Evolutionary conservation across 2,797 vertebrate species (phyloP).

Genomic region (Lithobates pipiens): DNA sequence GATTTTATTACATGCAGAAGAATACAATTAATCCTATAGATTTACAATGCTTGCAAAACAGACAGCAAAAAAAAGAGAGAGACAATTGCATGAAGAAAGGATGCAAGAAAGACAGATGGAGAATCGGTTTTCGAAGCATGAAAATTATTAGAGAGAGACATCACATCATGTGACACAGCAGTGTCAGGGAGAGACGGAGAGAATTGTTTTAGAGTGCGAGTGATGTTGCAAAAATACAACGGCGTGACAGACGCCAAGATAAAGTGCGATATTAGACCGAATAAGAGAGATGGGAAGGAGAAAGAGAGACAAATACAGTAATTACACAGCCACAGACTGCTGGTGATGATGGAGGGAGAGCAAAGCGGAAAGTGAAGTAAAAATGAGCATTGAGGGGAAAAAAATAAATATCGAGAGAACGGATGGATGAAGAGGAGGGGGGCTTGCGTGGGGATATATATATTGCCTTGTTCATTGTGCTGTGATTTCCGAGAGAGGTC

Average conservation of each 20-base stretch:
- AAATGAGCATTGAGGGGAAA: conserved; percentile 52
- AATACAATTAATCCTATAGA: conserved; percentile 13
- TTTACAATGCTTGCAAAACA: neutral
- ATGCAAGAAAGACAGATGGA: conserved; percentile 19
- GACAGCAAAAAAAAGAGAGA: neutral
- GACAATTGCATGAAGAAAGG: neutral
- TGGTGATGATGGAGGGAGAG: conserved; percentile 23
- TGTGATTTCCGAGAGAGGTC: conserved; percentile 63
- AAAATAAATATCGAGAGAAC: conserved; percentile 27
- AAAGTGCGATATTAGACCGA: conserved; percentile 30
- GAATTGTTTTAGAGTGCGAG: conserved; percentile 42
- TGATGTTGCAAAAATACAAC: conserved; percentile 35
- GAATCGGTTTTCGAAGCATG: neutral
- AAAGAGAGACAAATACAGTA: conserved; percentile 51
- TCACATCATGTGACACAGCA: conserved; percentile 45
- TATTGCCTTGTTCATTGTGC: conserved; percentile 57
- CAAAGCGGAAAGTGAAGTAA: conserved; percentile 29
- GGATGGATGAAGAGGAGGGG: conserved; percentile 32
- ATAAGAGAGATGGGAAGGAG: conserved; percentile 41
- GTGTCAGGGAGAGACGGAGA: conserved; percentile 23
- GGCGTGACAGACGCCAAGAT: conserved; percentile 28
- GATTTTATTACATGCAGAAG: neutral
- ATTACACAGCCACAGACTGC: conserved; percentile 29
- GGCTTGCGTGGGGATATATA: conserved; percentile 30
- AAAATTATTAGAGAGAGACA: conserved; percentile 49